These are phyloP conservation scores for Drosophila oshimai DNA, from an alignment of 1,140 invertebrate genomes.

Conservation along the genomic window DNA sequence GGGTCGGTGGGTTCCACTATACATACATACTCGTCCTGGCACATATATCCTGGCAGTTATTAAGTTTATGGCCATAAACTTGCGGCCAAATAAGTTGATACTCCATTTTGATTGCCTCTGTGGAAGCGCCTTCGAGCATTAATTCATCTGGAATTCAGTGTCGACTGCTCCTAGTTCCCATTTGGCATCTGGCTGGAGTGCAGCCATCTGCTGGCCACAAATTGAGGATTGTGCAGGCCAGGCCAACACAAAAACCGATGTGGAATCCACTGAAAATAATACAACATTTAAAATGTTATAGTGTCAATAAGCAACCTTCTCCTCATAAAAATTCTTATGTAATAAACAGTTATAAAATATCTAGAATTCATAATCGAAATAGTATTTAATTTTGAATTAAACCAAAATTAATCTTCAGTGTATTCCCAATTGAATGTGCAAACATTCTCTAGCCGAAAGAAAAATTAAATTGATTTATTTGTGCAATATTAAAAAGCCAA, in stretches of 20 bases:
- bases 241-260: neutral
- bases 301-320: no score
- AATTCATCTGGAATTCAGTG: conserved; percentile 10
- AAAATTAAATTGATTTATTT: conserved; percentile 29
- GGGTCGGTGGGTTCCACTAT: no score
- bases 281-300: neutral
- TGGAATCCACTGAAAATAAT: neutral
- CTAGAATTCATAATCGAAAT: neutral
- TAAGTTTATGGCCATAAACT: conserved; percentile 67
- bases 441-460: neutral
- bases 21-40: no score
- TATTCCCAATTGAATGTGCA: neutral
- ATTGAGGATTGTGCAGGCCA: neutral
- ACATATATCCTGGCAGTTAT: conserved; percentile 65
- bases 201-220: conserved; percentile 4
- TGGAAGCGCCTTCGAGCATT: neutral
- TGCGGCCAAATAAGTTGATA: conserved; percentile 60
- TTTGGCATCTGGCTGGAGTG: conserved; percentile 10
- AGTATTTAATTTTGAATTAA: no score
- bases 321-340: no score
- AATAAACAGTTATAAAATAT: neutral
- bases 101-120: conserved; percentile 63
- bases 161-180: neutral
- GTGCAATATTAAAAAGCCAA: conserved; percentile 32
- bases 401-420: neutral